A percentile compares a stretch with the other conserved stretches of the same genome.
Evolutionary conservation across 92 coral and sea anemone species (phyloP).

Genomic region (Pocillopora meandrina): DNA sequence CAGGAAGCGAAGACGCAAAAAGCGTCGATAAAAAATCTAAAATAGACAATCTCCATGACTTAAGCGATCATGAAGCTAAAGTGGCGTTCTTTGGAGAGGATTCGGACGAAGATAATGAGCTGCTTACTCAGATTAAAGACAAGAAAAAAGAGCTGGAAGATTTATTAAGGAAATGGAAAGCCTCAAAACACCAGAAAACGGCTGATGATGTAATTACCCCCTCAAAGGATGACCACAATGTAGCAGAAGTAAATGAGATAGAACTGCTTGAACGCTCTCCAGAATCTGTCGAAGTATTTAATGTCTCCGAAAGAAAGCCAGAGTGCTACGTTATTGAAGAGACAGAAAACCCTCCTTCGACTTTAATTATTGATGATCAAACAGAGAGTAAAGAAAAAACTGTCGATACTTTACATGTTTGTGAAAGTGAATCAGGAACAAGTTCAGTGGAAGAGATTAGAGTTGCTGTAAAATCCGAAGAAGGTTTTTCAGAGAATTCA

Average conservation of each 20-base stretch:
- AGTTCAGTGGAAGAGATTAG: conserved; percentile 30
- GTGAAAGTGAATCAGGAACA: conserved; percentile 31
- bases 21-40: neutral
- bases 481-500: neutral
- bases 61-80: neutral
- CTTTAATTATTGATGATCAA: neutral
- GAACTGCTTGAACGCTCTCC: neutral
- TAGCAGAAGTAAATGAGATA: neutral
- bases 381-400: neutral
- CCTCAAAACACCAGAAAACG: conserved; percentile 16
- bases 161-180: conserved; percentile 48
- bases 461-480: neutral
- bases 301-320: neutral
- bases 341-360: neutral
- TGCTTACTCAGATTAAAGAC: conserved; percentile 45
- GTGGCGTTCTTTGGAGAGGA: neutral
- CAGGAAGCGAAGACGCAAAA: neutral
- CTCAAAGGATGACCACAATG: neutral
- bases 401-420: neutral
- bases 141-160: conserved; percentile 56
- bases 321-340: neutral
- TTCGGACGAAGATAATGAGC: conserved; percentile 19
- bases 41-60: neutral
- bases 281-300: neutral
- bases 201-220: neutral